Evolutionary conservation across 1,140 invertebrate species (phyloP), one percentile per base, ranked within the genome.

Genomic region (Chionoecetes opilio): DNA sequence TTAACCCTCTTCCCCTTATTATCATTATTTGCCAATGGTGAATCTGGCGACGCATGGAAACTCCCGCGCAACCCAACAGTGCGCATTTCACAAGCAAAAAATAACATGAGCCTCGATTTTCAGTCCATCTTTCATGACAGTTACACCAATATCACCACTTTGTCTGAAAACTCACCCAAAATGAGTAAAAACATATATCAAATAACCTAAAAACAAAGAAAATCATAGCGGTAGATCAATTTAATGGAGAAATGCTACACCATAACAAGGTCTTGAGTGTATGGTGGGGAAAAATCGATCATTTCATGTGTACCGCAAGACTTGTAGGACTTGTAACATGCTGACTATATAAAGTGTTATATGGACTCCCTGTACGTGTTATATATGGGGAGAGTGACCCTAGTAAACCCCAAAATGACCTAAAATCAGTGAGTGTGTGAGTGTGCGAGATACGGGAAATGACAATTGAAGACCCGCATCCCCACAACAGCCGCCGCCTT

Each of bases 381-480:
- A 35, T 29, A 29, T 41, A 32, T 29, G 26, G 53, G 35, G 34
- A 87, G 5, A 82, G 87, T 84, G 86, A 41, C n/a, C n/a, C n/a
- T n/a, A n/a, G n/a, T n/a, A n/a, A n/a, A n/a, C n/a, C n/a, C n/a
- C 75, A 75, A 34, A 92, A 94, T 94, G 93, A 46, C 35, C 46
- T 82, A 35, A 95, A 92, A 87, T 92, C 91, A 75, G 84, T 85
- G 37, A 86, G 82, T 85, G 87, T 46, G 29, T 29, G 91, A 75
- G 89, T 90, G 94, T 86, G 75, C 86, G 35, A 31, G 86, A 38
- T 17, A 95, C 94, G 94, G 94, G 94, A 95, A 95, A 95, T 95
- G 94, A 95, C 94, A 95, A 95, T 95, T 95, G 94, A 95, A 17
- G 34, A 37, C 94, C 94, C 94, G 94, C 94, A 95, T 95, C 94